Evolutionary conservation across 2,113 vertebrate species (phyloP).

Genomic region (Neotoma lepida): DNA sequence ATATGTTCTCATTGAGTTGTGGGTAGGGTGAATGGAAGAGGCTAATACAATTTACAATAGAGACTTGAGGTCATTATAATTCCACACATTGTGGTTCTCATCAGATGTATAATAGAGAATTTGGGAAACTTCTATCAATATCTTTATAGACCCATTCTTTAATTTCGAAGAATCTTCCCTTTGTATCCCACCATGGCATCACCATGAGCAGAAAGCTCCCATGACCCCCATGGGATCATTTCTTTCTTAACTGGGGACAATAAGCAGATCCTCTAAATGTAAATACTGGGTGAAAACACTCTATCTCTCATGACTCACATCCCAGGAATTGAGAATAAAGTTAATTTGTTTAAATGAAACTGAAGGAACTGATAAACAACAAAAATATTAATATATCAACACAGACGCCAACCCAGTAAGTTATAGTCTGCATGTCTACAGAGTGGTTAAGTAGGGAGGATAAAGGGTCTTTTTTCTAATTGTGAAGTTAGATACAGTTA

Average conservation of each 20-base stretch:
- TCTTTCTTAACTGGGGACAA: neutral
- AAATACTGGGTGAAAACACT: neutral
- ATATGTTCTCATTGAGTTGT: neutral
- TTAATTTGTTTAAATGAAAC: neutral
- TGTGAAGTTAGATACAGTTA: neutral
- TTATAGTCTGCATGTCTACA: neutral
- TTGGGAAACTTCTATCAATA: neutral
- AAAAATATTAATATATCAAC: neutral
- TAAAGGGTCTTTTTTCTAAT: neutral
- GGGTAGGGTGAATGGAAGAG: neutral
- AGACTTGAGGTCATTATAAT: neutral
- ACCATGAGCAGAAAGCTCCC: neutral
- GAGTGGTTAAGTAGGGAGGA: neutral
- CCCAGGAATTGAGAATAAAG: neutral
- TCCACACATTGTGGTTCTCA: neutral
- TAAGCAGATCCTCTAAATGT: neutral
- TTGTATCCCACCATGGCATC: too few species aligned
- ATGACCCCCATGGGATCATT: neutral
- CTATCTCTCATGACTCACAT: neutral
- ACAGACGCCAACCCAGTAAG: neutral
- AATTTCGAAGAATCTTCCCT: neutral
- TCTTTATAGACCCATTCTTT: neutral
- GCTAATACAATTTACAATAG: neutral
- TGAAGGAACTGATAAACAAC: neutral
- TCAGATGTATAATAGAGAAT: neutral